phyloP scores from a whole-genome alignment of 2,113 vertebrate species.

The Oceanodroma tethys region DNA sequence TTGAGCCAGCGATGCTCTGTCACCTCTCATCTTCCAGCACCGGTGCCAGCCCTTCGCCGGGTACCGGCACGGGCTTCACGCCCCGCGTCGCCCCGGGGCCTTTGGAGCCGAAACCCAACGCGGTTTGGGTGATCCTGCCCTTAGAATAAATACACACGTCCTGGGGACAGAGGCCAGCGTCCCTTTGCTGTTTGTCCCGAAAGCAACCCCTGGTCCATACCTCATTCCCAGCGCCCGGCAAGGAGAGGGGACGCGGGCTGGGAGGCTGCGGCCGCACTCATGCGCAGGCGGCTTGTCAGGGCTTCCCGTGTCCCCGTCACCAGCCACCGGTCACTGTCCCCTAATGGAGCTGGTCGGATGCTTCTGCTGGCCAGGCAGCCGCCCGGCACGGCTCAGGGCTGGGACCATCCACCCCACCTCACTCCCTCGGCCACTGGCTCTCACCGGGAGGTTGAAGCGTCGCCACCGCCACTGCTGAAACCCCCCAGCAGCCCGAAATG shows the following conservation, averaged over 20 bases:
- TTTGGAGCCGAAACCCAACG: neutral
- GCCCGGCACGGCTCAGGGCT: fast-evolving
- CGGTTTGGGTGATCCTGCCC: neutral
- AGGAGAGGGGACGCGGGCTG: neutral
- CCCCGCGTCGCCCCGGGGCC: fast-evolving
- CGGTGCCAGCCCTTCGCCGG: fast-evolving
- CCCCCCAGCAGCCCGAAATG: neutral
- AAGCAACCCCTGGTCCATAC: neutral
- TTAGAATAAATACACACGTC: neutral
- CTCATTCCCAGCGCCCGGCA: fast-evolving
- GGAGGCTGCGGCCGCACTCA: neutral
- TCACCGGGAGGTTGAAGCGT: neutral
- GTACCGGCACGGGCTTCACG: neutral
- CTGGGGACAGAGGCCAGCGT: neutral
- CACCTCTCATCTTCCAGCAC: neutral
- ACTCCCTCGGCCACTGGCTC: fast-evolving
- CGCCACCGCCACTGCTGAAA: neutral
- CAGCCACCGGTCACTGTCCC: fast-evolving
- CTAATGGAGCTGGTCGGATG: neutral
- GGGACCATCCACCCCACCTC: neutral
- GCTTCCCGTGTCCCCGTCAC: neutral
- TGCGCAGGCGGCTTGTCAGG: neutral
- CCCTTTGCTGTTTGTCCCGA: neutral
- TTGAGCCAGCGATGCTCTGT: fast-evolving
- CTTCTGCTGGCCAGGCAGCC: neutral